Evolutionary conservation across 53 echinoderm and acorn worm species (phyloP).

Genomic region (Glandiceps talaboti): DNA sequence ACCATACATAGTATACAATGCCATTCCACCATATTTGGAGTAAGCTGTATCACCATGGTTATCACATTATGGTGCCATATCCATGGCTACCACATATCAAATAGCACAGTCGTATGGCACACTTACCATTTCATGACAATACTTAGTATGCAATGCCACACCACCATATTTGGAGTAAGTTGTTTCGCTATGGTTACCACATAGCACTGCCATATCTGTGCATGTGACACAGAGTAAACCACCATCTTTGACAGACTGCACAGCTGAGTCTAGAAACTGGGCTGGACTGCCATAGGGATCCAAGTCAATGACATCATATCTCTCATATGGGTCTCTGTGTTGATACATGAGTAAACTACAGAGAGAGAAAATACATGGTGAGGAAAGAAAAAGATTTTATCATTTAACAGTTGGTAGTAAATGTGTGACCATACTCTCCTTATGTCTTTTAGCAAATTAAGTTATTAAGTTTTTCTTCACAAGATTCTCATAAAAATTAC

Average conservation of each 20-base stretch:
- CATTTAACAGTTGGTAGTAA: no score
- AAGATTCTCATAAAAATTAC: no score
- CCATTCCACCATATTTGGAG: conserved; percentile 83
- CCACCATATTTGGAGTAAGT: conserved; percentile 84
- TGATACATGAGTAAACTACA: conserved; percentile 74
- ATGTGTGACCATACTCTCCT: no score
- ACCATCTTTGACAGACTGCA: conserved; percentile 79
- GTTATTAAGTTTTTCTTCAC: no score
- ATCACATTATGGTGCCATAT: conserved; percentile 84
- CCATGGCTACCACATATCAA: conserved; percentile 76
- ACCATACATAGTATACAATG: conserved; percentile 63
- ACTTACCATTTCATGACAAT: conserved; percentile 79
- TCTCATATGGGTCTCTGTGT: conserved; percentile 20
- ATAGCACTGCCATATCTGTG: conserved; percentile 90
- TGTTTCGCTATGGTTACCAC: conserved; percentile 81
- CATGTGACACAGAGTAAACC: conserved; percentile 90
- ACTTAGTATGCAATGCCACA: conserved; percentile 66
- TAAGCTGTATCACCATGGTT: conserved; percentile 82
- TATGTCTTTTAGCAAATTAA: no score
- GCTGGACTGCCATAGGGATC: conserved; percentile 90
- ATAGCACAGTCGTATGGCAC: conserved; percentile 50
- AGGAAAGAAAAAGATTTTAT: no score
- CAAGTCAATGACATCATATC: conserved; percentile 70
- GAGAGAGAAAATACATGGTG: no score
- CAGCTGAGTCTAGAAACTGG: conserved; percentile 60